Percentiles rank a stretch among this genome's conserved stretches.
These are phyloP conservation scores for Prolemur simus DNA, from an alignment of 2,113 vertebrate species.

Conservation along the genomic window DNA sequence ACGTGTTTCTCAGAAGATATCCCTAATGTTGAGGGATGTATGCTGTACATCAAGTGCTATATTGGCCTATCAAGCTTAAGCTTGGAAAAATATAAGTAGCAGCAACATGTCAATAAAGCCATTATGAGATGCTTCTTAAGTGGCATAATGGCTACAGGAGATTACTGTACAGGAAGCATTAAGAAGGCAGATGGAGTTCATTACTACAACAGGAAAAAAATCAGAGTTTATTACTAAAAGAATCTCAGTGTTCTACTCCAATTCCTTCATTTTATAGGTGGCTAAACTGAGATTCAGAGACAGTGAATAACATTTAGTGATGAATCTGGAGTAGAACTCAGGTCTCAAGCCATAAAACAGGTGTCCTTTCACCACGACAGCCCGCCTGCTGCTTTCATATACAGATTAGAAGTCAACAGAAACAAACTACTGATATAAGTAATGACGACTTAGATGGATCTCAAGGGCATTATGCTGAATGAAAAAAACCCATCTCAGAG, in stretches of 20 bases:
- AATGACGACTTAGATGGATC: not conserved
- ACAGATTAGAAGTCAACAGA: not conserved
- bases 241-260: not conserved
- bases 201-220: not conserved
- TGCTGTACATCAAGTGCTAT: not conserved
- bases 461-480: not conserved
- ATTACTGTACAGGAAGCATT: not conserved
- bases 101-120: slow-evolving; percentile 12
- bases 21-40: not conserved
- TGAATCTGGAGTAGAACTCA: not conserved
- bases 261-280: not conserved
- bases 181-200: not conserved
- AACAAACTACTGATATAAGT: not conserved
- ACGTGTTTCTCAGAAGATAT: not conserved
- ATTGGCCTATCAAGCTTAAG: not conserved
- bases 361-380: not conserved
- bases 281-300: not conserved
- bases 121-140: not conserved
- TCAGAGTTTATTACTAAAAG: not conserved
- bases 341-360: not conserved
- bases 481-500: not conserved
- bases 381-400: not conserved
- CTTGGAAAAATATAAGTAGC: not conserved
- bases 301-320: not conserved
- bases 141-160: not conserved